Conservation (phyloP, 2,113 vertebrate species). For the Pollimyrus isidori region DNA sequence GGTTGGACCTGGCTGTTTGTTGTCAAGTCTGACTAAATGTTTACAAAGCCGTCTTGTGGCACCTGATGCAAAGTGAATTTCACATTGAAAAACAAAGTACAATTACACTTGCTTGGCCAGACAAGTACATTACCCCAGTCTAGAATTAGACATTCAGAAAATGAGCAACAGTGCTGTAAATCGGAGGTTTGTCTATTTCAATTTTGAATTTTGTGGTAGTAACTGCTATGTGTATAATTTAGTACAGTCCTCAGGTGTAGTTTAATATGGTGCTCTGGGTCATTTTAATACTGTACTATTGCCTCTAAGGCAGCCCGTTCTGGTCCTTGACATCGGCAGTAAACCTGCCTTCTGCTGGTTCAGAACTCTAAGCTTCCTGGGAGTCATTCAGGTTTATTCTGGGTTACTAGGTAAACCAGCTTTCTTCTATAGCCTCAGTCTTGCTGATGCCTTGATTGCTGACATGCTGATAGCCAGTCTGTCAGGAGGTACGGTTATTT, state of each 20-base stretch:
- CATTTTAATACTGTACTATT: neutral
- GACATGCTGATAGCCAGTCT: constrained; percentile 43
- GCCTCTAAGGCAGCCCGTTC: neutral
- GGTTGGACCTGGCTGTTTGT: neutral
- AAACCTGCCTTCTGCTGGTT: neutral
- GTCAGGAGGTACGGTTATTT: constrained; percentile 54
- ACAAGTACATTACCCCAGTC: neutral
- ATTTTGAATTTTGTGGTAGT: neutral
- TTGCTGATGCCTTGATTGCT: constrained; percentile 57
- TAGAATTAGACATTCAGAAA: neutral
- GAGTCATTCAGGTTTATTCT: constrained; percentile 55
- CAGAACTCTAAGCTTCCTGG: constrained; percentile 46
- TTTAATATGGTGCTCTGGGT: neutral
- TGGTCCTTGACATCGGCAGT: neutral
- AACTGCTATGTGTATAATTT: neutral
- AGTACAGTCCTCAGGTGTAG: neutral
- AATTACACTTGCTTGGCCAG: neutral
- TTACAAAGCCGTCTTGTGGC: neutral
- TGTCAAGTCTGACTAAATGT: neutral
- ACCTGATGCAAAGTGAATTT: neutral
- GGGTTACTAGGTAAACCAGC: constrained; percentile 59
- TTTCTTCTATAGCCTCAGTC: constrained; percentile 47
- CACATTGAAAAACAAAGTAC: neutral
- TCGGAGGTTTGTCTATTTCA: neutral
- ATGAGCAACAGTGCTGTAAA: neutral